Conservation (phyloP, 2,888 invertebrate species). For the Oegoconia quadripuncta region DNA sequence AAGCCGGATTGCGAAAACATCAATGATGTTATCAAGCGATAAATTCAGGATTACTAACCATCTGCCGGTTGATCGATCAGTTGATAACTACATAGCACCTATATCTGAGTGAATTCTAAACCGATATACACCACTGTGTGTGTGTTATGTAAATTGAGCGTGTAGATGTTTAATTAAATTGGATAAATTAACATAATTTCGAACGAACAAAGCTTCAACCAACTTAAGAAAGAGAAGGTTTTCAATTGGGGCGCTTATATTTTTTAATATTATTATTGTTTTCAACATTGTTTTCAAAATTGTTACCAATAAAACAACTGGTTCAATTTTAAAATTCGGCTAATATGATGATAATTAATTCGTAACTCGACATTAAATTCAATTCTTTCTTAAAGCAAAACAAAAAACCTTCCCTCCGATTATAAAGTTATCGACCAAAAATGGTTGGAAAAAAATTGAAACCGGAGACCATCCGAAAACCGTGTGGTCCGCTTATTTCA, state of each 20-base stretch:
- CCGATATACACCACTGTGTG: background rate
- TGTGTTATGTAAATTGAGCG: no score
- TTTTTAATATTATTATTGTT: no score
- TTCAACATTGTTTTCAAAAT: no score
- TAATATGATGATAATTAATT: no score
- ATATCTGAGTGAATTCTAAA: slow-evolving; percentile 23
- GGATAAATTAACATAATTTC: no score
- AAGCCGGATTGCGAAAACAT: slow-evolving; percentile 29
- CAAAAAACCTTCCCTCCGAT: slow-evolving; percentile 5
- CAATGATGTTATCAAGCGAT: slow-evolving; percentile 24
- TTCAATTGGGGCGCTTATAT: no score
- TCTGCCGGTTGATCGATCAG: slow-evolving; percentile 49
- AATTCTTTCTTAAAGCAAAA: slow-evolving; percentile 8
- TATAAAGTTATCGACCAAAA: slow-evolving; percentile 14
- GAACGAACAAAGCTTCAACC: no score
- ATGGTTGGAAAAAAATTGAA: slow-evolving; percentile 44
- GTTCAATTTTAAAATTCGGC: no score
- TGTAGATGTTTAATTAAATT: no score
- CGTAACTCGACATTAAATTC: no score
- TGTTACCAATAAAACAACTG: no score
- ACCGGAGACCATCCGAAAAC: slow-evolving; percentile 55
- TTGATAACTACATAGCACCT: slow-evolving; percentile 32
- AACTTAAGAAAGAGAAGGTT: no score
- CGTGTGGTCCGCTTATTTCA: slow-evolving; percentile 65
- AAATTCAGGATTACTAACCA: slow-evolving; percentile 36